phyloP scores from a whole-genome alignment of 2,113 vertebrate species.

The Hydropotes inermis region DNA sequence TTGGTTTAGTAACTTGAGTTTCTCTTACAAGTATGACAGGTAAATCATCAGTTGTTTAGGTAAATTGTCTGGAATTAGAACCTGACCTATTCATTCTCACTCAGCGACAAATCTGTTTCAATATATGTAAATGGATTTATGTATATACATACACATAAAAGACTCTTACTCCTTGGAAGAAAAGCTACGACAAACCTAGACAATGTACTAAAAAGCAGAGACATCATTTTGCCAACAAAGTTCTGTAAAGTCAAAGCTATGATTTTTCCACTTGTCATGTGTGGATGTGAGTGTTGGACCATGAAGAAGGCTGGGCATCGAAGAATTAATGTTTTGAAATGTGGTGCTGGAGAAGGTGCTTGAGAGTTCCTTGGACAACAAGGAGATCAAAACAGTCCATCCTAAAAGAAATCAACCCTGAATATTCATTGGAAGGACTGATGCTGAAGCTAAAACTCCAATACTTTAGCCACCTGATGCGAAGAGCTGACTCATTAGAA shows the following conservation, averaged over 20 bases:
- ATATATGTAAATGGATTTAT: neutral
- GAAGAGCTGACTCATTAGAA: neutral
- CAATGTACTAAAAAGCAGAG: neutral
- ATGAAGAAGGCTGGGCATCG: neutral
- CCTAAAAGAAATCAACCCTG: neutral
- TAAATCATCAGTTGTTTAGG: neutral
- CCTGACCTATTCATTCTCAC: neutral
- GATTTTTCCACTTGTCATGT: neutral
- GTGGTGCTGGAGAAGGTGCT: neutral
- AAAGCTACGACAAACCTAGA: neutral
- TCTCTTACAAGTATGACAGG: neutral
- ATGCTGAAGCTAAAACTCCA: neutral
- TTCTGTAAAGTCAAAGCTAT: neutral
- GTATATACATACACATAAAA: neutral
- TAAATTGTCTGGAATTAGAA: neutral
- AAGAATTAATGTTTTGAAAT: neutral
- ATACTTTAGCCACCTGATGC: neutral
- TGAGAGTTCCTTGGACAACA: neutral
- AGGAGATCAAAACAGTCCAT: neutral
- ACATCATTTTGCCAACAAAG: neutral
- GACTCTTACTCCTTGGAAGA: neutral
- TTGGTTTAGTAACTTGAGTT: conserved; percentile 25
- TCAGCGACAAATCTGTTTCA: neutral
- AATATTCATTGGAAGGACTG: neutral
- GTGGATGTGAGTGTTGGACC: neutral